These are phyloP conservation scores for Hippocampus kuda DNA, from an alignment of 2,797 vertebrate species.

Conservation along the genomic window DNA sequence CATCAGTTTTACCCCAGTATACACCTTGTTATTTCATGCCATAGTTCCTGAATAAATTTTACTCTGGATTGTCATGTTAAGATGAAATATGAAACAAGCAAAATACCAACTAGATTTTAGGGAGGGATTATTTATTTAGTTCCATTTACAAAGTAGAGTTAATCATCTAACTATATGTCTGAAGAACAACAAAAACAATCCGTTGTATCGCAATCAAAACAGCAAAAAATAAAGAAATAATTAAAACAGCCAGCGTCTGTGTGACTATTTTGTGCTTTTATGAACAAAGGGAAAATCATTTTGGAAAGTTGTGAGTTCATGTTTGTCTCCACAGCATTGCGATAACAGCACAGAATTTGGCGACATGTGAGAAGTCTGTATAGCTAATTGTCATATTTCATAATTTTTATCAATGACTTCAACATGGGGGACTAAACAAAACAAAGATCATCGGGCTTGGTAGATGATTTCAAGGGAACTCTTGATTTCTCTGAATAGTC, in stretches of 20 bases:
- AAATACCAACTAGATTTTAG: background rate
- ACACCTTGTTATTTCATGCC: background rate
- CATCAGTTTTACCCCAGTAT: background rate
- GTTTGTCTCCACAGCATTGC: background rate
- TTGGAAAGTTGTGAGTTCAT: background rate
- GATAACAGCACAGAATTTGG: background rate
- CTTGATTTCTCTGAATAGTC: background rate
- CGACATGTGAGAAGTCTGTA: background rate
- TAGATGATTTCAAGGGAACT: background rate
- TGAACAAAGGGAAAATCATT: conserved; percentile 20
- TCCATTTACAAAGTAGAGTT: conserved; percentile 47
- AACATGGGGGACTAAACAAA: background rate
- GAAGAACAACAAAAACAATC: conserved; percentile 20
- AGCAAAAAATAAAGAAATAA: conserved; percentile 9
- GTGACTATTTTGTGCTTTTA: conserved; percentile 50
- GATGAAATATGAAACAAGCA: background rate
- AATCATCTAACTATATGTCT: conserved; percentile 10
- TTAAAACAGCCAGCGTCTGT: conserved; percentile 7
- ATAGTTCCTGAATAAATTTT: background rate
- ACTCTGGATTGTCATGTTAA: background rate
- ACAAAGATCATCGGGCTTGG: background rate
- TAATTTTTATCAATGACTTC: background rate
- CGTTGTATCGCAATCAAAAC: conserved; percentile 6
- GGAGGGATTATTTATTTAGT: conserved; percentile 46
- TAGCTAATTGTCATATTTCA: background rate